These are phyloP conservation scores for Dendrolimus kikuchii DNA, from an alignment of 1,140 invertebrate genomes.

Conservation along the genomic window DNA sequence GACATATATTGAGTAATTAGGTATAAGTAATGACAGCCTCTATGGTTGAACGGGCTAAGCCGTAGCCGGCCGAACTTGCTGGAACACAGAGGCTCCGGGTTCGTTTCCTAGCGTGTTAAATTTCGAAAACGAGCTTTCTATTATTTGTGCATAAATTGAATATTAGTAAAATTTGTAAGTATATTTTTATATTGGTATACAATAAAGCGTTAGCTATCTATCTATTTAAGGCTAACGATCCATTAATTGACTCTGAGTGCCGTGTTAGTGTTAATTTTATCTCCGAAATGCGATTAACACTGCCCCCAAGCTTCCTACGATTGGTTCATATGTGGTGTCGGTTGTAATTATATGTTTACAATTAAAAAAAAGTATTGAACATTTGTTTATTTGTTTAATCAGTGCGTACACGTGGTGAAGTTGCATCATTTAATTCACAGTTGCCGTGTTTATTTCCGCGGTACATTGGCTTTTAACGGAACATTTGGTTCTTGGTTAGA, in stretches of 20 bases:
- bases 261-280: neutral
- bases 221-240: no score
- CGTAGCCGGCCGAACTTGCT: no score
- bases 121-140: no score
- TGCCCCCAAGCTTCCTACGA: slow-evolving; percentile 26
- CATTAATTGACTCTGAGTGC: no score
- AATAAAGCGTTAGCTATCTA: neutral
- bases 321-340: slow-evolving; percentile 35
- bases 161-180: slow-evolving; percentile 2
- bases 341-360: slow-evolving; percentile 10
- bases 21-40: no score
- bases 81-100: no score
- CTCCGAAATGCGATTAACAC: slow-evolving; percentile 11
- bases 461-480: no score
- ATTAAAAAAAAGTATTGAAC: neutral
- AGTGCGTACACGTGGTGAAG: slow-evolving; percentile 19
- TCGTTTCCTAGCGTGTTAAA: no score
- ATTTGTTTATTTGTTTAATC: neutral
- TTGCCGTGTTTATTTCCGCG: neutral
- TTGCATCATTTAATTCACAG: slow-evolving; percentile 26
- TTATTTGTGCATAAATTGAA: neutral
- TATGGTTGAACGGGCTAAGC: no score
- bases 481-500: no score
- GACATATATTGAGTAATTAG: no score
- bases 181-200: slow-evolving; percentile 2